These are phyloP conservation scores for Gibbula magus DNA, from an alignment of 2,888 invertebrate species.

Conservation along the genomic window DNA sequence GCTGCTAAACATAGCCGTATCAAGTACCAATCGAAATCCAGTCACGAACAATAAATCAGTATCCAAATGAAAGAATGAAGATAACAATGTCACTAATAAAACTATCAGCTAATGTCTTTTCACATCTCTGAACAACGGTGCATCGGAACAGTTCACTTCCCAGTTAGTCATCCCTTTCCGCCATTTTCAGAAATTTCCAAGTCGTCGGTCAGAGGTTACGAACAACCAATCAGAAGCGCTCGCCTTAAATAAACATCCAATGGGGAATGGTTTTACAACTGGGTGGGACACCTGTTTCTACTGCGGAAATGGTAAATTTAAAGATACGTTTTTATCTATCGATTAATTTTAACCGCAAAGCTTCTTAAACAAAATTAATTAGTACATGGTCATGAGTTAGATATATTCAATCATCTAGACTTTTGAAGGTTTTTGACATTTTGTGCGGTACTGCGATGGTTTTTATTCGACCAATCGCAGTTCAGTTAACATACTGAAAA, in stretches of 20 bases:
- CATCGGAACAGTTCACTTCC: conserved; percentile 5
- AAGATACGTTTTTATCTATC: neutral
- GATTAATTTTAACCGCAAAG: neutral
- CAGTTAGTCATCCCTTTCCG: conserved; percentile 44
- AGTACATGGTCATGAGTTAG: neutral
- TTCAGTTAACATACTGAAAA: conserved; percentile 23
- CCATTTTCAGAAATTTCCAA: conserved; percentile 37
- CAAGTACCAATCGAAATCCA: neutral
- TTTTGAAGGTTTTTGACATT: too few species aligned
- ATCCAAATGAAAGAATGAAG: neutral
- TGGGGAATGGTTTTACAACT: conserved; percentile 35
- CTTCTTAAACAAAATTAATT: neutral
- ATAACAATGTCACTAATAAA: neutral
- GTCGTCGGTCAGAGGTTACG: conserved; percentile 30
- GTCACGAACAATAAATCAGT: neutral
- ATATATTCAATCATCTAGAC: neutral
- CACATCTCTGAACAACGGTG: neutral
- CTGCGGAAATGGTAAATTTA: neutral
- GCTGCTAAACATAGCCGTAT: neutral
- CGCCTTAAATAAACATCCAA: conserved; percentile 42
- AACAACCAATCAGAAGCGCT: neutral
- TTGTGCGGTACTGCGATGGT: neutral
- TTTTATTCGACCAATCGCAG: conserved; percentile 11
- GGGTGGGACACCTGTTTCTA: conserved; percentile 29
- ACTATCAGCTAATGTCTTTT: neutral